Evolutionary conservation across 2,888 invertebrate genomes (phyloP), one percentile per base, ranked within the genome.

Genomic region (Yponomeuta plumbellus): DNA sequence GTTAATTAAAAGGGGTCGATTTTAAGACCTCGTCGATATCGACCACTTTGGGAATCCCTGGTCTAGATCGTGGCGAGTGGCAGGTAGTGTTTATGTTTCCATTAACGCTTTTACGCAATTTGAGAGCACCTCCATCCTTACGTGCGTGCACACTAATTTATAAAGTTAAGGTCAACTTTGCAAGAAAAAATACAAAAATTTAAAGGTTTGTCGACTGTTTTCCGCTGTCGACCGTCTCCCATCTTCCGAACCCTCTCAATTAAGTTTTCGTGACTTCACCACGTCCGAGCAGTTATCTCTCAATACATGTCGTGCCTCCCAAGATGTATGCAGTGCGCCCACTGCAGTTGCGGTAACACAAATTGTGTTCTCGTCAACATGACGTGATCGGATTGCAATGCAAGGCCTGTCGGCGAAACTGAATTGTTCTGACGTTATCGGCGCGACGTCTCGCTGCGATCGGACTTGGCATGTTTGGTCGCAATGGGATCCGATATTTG

Each of bases 371-470:
- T 52, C 44, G 17, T 17, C 17, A 52, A 52, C 44, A 8, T 52
- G 44, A 52, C 44, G 44, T 52, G 44, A 52, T 52, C 44, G 17
- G 44, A 52, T 52, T 52, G 44, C 44, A 52, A 52, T 52, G 44
- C 44, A 3, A 52, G 44, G 17, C 44, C 8, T 34, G 44, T 52
- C 44, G 44, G 44, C 17, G 44, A 52, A 17, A 52, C 44, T 52
- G 44, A 17, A 34, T 34, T 34, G 44, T 13, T 52, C 44, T 52
- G 44, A 52, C 44, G 44, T 52, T 52, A 52, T 52, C 44, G 44
- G 17, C 17, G 44, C 13, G 44, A 52, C 44, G 17, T 52, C 44
- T 17, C 17, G 17, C 44, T 34, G 34, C 44, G 44, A 52, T 52
- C 17, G 13, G 44, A 52, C 44, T 52, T 52, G 44, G 17, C 44